Base-by-base conservation (phyloP, 2,888 invertebrate species). In the Dicranocentrus wangi region DNA sequence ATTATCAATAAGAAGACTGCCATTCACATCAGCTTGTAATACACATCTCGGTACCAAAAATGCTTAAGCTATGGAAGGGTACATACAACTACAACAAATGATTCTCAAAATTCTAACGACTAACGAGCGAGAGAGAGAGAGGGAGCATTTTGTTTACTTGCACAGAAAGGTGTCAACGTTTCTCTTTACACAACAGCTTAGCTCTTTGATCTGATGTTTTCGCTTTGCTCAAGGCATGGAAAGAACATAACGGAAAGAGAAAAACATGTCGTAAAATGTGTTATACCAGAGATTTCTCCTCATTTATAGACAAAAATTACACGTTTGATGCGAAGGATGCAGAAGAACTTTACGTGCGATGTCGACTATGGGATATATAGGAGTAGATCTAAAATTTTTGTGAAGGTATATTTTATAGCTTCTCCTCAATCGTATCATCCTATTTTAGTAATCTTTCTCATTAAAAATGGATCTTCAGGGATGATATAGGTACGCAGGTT, bases 251-350 rank as follows among this genome's bases (percentile, higher is more conserved):
- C 63, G 17, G n/a, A 63, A 39, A 25, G 32, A 28, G 63, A 43
- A 63, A 63, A 63, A 63, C 63, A 63, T 63, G 63, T 63, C 63
- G 43, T 63, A 63, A 63, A 63, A 63, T 21, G 63, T 61, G 63
- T 42, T 63, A 61, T 32, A 61, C 8, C 15, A 61, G 63, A 63
- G 63, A 39, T 63, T 63, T 39, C 61, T 63, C 42, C 63, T 42
- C 39, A 42, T n/a, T 47, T 47, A 47, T n/a, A 5, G 15, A 47
- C 47, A 47, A n/a, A n/a, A n/a, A 32, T 10, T 47, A 3, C 47
- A n/a, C 15, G 47, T n/a, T 10, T 47, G n/a, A 47, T 47, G 47
- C 13, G 39, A 13, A 39, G 7, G 13, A 8, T 39, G 39, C 13
- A 39, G 39, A 39, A 39, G 7, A 39, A 39, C 5, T 13, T 8